phyloP scores from a whole-genome alignment of 2,888 invertebrate genomes.

The Papilio demoleus region DNA sequence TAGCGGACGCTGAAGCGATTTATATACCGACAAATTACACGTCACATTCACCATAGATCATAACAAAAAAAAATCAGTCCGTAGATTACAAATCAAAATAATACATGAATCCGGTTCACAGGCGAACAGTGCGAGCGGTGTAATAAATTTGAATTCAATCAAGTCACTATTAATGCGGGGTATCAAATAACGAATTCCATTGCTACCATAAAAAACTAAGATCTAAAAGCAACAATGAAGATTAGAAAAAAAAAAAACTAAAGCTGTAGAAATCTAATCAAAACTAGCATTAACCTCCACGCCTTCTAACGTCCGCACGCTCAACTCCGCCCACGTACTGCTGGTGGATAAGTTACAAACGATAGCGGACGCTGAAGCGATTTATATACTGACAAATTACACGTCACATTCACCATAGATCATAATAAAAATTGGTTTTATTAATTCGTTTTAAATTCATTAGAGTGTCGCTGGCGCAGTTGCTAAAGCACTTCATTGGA shows the following conservation, averaged over 20 bases:
- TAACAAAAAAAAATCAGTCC: neutral
- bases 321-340: conserved; percentile 59
- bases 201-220: conserved; percentile 50
- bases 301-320: conserved; percentile 60
- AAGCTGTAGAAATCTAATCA: conserved; percentile 75
- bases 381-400: too few relatives aligned
- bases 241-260: conserved; percentile 65
- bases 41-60: too few relatives aligned
- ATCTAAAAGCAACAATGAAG: conserved; percentile 57
- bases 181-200: conserved; percentile 48
- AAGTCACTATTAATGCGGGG: conserved; percentile 45
- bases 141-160: conserved; percentile 51
- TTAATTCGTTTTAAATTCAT: too few relatives aligned
- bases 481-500: too few relatives aligned
- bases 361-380: conserved; percentile 45
- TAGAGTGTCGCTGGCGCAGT: too few relatives aligned
- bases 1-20: conserved; percentile 45
- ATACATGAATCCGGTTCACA: conserved; percentile 30
- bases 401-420: too few relatives aligned
- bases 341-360: conserved; percentile 47
- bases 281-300: conserved; percentile 67
- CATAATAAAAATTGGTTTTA: too few relatives aligned
- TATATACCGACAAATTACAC: too few relatives aligned
- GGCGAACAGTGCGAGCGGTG: conserved; percentile 18
- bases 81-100: conserved; percentile 23